A percentile compares a stretch with the other conserved stretches of the same genome.
These are phyloP conservation scores for Lobophora halterata DNA, from an alignment of 2,888 invertebrate species.

Conservation along the genomic window DNA sequence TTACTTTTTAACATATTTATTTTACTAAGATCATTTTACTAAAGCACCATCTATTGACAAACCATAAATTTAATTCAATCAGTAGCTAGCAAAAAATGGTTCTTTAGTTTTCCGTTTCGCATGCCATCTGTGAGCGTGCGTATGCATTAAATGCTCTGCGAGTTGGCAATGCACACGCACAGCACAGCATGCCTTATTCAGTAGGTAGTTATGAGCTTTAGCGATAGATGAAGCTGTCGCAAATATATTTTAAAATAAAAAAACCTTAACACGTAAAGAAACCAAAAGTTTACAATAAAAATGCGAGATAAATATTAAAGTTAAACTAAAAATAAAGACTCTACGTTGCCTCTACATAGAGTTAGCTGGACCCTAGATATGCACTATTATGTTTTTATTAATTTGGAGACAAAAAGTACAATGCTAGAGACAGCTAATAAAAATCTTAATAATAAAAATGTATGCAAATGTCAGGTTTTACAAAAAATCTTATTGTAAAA, in stretches of 20 bases:
- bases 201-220: slow-evolving; percentile 15
- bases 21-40: slow-evolving; percentile 18
- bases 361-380: too few species aligned
- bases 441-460: too few species aligned
- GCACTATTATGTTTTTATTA: too few species aligned
- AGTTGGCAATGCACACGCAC: slow-evolving; percentile 17
- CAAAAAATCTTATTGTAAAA: too few species aligned
- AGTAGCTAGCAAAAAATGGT: slow-evolving; percentile 21
- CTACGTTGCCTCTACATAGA: too few species aligned
- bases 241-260: slow-evolving; percentile 9
- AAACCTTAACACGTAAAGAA: too few species aligned
- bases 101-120: slow-evolving; percentile 30
- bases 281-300: background rate
- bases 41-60: slow-evolving; percentile 61
- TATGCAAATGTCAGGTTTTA: too few species aligned
- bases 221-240: slow-evolving; percentile 26
- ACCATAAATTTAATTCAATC: slow-evolving; percentile 41
- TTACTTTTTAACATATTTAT: slow-evolving; percentile 3
- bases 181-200: slow-evolving; percentile 3
- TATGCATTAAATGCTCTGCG: slow-evolving; percentile 48
- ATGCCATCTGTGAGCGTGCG: slow-evolving; percentile 66
- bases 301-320: slow-evolving; percentile 17
- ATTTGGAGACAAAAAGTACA: too few species aligned
- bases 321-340: too few species aligned
- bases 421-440: too few species aligned